Evolutionary conservation across 2,113 vertebrate genomes (phyloP).

Genomic region (Channa maculata): DNA sequence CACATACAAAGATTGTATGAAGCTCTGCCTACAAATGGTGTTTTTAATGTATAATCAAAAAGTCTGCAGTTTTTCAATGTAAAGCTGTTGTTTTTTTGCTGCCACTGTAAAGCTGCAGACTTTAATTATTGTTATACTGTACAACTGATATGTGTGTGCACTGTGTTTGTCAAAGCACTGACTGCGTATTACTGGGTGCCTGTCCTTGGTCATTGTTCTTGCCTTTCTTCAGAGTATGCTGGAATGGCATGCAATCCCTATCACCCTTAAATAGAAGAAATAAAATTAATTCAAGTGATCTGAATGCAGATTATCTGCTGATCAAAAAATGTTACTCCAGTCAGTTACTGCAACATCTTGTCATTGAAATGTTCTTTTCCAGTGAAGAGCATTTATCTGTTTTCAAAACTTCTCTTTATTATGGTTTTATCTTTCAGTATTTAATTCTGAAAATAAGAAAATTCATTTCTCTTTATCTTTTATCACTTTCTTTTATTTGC

Average conservation of each 20-base stretch:
- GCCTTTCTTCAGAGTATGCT: background rate
- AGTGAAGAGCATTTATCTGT: background rate
- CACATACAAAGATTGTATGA: no score
- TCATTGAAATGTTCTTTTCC: background rate
- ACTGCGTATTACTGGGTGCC: background rate
- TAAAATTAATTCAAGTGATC: constrained; percentile 1
- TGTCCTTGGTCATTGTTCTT: background rate
- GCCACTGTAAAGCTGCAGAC: no score
- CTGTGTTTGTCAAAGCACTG: background rate
- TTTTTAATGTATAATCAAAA: no score
- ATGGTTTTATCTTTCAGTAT: background rate
- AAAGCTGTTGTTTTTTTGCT: no score
- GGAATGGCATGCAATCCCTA: background rate
- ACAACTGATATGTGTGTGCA: background rate
- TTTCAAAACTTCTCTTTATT: background rate
- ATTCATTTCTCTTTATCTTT: constrained; percentile 24
- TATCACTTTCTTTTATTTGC: background rate
- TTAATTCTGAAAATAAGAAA: background rate
- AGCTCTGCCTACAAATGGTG: no score
- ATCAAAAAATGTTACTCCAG: constrained; percentile 10
- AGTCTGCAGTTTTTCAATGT: no score
- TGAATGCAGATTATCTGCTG: constrained; percentile 9
- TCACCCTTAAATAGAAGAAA: constrained; percentile 20
- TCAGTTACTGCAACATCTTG: background rate
- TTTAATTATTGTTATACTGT: no score